Evolutionary conservation across 92 coral and sea anemone genomes (phyloP), one percentile per base, ranked within the genome.

Genomic region (Meandrina meandrites): DNA sequence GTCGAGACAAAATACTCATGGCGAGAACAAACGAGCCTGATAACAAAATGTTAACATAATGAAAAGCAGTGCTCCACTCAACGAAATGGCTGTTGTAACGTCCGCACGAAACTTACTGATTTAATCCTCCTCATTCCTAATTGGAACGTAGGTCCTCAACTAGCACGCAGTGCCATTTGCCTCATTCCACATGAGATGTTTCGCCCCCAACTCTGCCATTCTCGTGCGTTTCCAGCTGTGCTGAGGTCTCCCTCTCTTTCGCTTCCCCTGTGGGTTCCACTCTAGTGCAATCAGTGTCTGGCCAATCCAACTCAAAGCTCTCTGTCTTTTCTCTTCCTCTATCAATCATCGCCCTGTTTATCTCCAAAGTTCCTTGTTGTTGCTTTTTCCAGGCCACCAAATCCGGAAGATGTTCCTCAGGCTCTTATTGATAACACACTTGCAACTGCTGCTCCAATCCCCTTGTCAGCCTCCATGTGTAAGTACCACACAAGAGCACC

Each of bases 391-490:
- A 40, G 45, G 45, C 45, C 45, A 40, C 82, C 70, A 79, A 54
- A 58, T 79, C 47, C 50, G 69, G 48, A 79, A 22, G 70, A 79
- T 79, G 82, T 56, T 79, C 70, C 82, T 79, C 82, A 79, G 47
- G 82, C 70, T 79, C 82, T 79, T 79, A 56, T 54, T 34, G 82
- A 79, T 79, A 70, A 79, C n/a, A 79, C 69, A 54, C 82, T 16
- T 79, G 82, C 70, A 79, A 79, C 82, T 54, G 28, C 70, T 79
- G 70, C 70, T 79, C 24, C 82, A 79, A 36, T 40, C 27, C 58
- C 80, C 40, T 70, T 3, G 80, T 42, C 57, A 76, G 60, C 56
- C 60, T 18, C 56, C 80, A 76, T 12, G 80, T 76, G 18, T 75
- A 0, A 34, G 56, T 34, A 11, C 79, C 79, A 36, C 36, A 40